Conservation (phyloP, 2,888 invertebrate genomes). For the Deladenus siricidicola region DNA sequence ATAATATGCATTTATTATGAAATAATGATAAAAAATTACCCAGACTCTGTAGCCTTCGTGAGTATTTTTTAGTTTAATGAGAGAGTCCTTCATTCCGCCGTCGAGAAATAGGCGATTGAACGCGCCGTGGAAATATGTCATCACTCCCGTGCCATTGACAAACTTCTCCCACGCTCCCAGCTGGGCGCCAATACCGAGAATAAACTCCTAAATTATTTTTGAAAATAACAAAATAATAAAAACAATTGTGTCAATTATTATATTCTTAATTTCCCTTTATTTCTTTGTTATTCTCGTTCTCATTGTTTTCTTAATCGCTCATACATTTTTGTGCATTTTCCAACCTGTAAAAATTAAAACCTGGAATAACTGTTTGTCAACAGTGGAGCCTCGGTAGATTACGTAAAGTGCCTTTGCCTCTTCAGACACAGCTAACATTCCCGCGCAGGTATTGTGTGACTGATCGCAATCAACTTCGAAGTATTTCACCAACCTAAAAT, state of each 20-base stretch:
- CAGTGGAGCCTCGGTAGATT: conserved; percentile 45
- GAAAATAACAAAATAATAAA: no score
- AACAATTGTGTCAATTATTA: no score
- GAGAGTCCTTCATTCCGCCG: conserved; percentile 47
- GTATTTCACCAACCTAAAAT: conserved; percentile 30
- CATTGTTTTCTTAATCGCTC: no score
- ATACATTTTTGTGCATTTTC: no score
- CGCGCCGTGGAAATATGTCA: conserved; percentile 51
- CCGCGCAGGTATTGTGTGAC: conserved; percentile 40
- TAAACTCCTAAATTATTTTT: conserved; percentile 42
- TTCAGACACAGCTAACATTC: conserved; percentile 46
- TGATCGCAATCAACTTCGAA: conserved; percentile 49
- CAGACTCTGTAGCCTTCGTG: conserved; percentile 48
- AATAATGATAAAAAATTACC: conserved; percentile 25
- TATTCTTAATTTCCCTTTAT: neutral
- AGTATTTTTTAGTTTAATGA: conserved; percentile 44
- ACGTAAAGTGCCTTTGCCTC: conserved; percentile 47
- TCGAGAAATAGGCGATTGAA: conserved; percentile 46
- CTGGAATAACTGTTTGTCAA: conserved; percentile 45
- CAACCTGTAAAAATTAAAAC: no score
- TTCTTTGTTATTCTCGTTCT: neutral
- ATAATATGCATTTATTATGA: no score
- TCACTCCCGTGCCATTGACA: conserved; percentile 48
- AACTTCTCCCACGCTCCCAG: conserved; percentile 53
- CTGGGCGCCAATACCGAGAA: conserved; percentile 49